phyloP scores from a whole-genome alignment of 2,888 invertebrate species.

The Strigamia crassipes region DNA sequence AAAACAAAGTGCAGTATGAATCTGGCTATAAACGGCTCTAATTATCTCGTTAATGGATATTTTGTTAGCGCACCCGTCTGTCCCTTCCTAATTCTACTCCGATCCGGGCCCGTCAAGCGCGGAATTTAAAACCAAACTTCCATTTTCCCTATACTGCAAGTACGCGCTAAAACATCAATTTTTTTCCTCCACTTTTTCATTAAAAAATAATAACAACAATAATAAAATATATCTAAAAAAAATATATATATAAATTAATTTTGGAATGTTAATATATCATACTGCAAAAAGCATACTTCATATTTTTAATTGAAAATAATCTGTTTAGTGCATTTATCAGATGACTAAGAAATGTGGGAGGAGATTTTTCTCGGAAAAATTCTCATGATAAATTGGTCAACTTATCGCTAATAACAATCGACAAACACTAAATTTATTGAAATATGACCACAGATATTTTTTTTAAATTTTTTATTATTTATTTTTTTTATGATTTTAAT shows the following conservation, averaged over 20 bases:
- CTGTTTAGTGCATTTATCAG: constrained; percentile 12
- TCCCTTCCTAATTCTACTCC: not conserved
- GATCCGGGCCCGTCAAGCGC: not conserved
- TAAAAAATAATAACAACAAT: too few species aligned
- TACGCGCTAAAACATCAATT: too few species aligned
- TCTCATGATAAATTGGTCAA: not conserved
- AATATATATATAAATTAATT: not conserved
- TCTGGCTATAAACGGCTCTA: constrained; percentile 26
- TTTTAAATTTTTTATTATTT: not conserved
- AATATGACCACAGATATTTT: not conserved
- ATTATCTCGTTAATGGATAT: constrained; percentile 30
- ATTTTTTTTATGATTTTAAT: not conserved
- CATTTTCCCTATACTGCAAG: not conserved
- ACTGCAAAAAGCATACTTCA: not conserved
- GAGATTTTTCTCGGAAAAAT: constrained; percentile 21
- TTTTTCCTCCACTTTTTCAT: too few species aligned
- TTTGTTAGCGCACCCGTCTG: not conserved
- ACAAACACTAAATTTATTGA: not conserved
- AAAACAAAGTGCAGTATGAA: constrained; percentile 30
- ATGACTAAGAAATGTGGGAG: constrained; percentile 17
- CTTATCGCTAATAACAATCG: not conserved
- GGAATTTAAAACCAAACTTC: not conserved
- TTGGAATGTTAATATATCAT: constrained; percentile 3
- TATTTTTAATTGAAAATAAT: constrained; percentile 22
- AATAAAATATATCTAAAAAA: too few species aligned